phyloP scores from a whole-genome alignment of 1,140 invertebrate species.

The Homarus americanus region DNA sequence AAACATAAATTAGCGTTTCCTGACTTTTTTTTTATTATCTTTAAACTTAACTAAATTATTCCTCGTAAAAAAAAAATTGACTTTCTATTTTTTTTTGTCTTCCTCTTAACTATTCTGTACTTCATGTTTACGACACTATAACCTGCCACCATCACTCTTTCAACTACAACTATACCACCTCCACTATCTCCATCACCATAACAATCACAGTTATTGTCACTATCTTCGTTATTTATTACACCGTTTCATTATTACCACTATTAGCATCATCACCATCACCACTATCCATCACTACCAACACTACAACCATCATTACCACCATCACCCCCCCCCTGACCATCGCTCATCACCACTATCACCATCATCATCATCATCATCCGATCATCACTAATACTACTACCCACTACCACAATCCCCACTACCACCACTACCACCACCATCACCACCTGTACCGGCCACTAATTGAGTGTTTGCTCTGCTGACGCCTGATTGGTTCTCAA shows the following conservation, averaged over 20 bases:
- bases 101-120: too few relatives aligned
- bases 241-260: background rate
- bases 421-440: background rate
- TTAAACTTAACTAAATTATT: too few relatives aligned
- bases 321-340: background rate
- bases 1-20: too few relatives aligned
- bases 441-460: background rate
- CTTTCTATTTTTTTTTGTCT: slow-evolving; percentile 10
- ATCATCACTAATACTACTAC: too few relatives aligned
- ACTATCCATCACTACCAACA: background rate
- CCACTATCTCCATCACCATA: background rate
- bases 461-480: background rate
- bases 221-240: too few relatives aligned
- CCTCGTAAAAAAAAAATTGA: too few relatives aligned
- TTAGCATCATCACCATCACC: background rate
- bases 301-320: too few relatives aligned
- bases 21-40: too few relatives aligned
- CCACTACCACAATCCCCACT: background rate
- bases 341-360: background rate
- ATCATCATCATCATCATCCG: background rate
- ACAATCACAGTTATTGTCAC: too few relatives aligned
- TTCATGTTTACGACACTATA: too few relatives aligned
- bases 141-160: background rate
- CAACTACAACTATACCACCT: background rate
- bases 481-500: background rate